Percentiles rank a stretch among this genome's conserved stretches.
Conservation (phyloP, 2,888 invertebrate genomes). For the Limnephilus rhombicus region DNA sequence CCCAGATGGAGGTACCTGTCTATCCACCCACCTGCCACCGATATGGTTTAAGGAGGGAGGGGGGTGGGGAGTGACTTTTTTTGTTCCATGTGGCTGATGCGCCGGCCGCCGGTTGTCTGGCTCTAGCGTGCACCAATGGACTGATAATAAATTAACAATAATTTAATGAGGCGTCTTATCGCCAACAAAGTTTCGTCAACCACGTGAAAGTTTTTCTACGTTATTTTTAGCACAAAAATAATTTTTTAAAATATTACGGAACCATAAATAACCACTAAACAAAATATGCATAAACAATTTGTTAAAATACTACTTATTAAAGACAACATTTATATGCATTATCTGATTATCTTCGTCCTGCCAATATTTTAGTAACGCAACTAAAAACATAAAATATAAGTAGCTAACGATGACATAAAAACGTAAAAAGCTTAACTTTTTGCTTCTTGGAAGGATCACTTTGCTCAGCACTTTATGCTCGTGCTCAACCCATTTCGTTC, state of each 20-base stretch:
- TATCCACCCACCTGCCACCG: not conserved
- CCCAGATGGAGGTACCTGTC: not conserved
- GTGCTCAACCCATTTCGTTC: not conserved
- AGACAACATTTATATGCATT: too few species aligned
- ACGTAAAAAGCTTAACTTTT: not conserved
- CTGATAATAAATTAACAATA: not conserved
- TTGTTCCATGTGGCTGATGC: slow-evolving; percentile 20
- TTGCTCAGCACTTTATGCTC: too few species aligned
- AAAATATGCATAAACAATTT: too few species aligned
- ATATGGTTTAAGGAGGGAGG: not conserved
- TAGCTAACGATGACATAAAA: not conserved
- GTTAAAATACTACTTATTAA: too few species aligned
- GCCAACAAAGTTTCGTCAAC: not conserved
- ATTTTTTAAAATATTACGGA: not conserved
- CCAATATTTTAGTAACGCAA: too few species aligned
- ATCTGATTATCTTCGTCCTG: too few species aligned
- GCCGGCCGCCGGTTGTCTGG: slow-evolving; percentile 18
- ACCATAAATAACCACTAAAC: not conserved
- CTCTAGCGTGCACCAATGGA: not conserved
- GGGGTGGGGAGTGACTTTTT: not conserved
- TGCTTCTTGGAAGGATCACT: not conserved
- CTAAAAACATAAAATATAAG: not conserved
- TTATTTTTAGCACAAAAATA: not conserved
- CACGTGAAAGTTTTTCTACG: not conserved
- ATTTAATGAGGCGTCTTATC: slow-evolving; percentile 5